Evolutionary conservation across 2,113 vertebrate species (phyloP).

Genomic region (Hymenochirus boettgeri): DNA sequence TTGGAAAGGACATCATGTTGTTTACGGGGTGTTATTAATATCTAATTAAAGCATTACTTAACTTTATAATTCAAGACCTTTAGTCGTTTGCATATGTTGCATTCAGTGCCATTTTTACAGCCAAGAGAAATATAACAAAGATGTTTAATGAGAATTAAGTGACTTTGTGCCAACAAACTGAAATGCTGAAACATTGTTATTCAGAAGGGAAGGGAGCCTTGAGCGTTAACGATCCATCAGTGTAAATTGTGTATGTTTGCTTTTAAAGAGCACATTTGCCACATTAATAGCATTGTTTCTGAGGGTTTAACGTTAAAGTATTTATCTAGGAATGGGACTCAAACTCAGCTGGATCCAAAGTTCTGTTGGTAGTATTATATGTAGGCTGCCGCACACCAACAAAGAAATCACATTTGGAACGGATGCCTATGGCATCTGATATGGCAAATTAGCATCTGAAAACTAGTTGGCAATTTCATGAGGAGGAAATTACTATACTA

Average conservation of each 20-base stretch:
- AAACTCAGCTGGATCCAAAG: conserved; percentile 13
- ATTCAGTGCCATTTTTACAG: neutral
- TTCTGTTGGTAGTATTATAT: conserved; percentile 7
- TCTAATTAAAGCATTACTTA: conserved; percentile 95
- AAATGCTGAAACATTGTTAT: conserved; percentile 5
- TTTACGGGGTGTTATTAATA: conserved; percentile 99
- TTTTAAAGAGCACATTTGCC: neutral
- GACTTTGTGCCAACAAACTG: conserved; percentile 14
- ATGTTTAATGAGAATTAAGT: conserved; percentile 6
- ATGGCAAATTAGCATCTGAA: neutral
- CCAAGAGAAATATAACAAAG: neutral
- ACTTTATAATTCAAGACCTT: conserved; percentile 63
- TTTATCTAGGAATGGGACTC: neutral
- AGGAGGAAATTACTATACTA: too few relatives aligned
- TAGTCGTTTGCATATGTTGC: neutral
- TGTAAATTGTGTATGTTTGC: neutral
- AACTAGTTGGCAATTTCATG: neutral
- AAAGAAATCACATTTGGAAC: conserved; percentile 6
- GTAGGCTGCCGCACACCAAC: conserved; percentile 5
- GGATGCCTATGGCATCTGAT: neutral
- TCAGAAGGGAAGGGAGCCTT: neutral
- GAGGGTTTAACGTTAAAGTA: neutral
- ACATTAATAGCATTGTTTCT: conserved; percentile 5
- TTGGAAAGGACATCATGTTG: conserved; percentile 94
- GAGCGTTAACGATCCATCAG: neutral